Percentiles rank a stretch among this genome's conserved stretches.
phyloP scores from a whole-genome alignment of 2,888 invertebrate species.

The Drosophila percnosoma region DNA sequence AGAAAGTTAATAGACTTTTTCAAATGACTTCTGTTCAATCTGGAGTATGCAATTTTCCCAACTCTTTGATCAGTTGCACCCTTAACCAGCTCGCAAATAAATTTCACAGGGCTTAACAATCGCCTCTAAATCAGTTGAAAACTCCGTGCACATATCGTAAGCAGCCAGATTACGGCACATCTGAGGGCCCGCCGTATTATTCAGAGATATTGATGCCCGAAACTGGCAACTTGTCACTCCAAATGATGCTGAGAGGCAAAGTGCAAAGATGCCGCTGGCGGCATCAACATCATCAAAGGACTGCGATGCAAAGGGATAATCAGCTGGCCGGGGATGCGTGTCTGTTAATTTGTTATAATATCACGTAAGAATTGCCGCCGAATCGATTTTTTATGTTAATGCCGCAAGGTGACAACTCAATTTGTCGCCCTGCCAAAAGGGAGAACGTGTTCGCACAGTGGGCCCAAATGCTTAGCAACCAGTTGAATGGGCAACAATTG shows the following conservation, averaged over 20 bases:
- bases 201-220: constrained; percentile 35
- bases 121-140: neutral
- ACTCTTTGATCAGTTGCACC: neutral
- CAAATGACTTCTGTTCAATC: neutral
- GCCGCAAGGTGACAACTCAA: constrained; percentile 74
- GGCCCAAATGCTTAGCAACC: constrained; percentile 57
- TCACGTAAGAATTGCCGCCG: constrained; percentile 66
- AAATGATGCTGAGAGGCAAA: constrained; percentile 36
- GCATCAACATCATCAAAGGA: constrained; percentile 15
- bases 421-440: constrained; percentile 45
- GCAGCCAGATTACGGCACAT: constrained; percentile 49
- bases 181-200: constrained; percentile 21
- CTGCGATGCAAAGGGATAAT: constrained; percentile 60
- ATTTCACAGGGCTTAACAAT: constrained; percentile 1
- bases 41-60: neutral
- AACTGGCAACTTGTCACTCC: constrained; percentile 62
- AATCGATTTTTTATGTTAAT: constrained; percentile 78
- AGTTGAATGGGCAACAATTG: constrained; percentile 24
- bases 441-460: constrained; percentile 60
- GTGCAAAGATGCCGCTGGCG: constrained; percentile 42
- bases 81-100: constrained; percentile 1
- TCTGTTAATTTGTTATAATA: constrained; percentile 73
- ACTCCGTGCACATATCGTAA: constrained; percentile 31
- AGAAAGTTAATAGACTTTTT: neutral
- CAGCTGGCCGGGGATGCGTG: constrained; percentile 41